A percentile compares a stretch with the other conserved stretches of the same genome.
These are phyloP conservation scores for Delichon dasypus DNA, from an alignment of 2,797 vertebrate species.

Conservation along the genomic window DNA sequence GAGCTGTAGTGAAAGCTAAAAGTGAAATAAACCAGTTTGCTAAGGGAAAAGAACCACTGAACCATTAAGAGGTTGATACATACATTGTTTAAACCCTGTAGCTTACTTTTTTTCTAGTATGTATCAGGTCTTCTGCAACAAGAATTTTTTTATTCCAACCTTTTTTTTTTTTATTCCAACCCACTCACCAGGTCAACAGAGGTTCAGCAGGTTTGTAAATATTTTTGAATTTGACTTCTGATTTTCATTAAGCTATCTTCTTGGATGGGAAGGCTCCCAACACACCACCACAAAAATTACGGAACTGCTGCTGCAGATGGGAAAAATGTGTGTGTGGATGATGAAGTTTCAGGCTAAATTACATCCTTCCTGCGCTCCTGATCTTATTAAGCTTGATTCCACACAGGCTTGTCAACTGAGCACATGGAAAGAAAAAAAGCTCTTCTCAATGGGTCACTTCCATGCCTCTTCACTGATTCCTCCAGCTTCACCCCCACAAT, in stretches of 20 bases:
- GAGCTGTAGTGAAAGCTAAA: neutral
- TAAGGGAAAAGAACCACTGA: neutral
- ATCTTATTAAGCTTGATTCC: conserved; percentile 3
- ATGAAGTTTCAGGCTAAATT: conserved; percentile 2
- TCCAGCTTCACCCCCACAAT: neutral
- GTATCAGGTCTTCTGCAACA: neutral
- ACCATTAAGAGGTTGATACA: neutral
- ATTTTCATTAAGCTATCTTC: neutral
- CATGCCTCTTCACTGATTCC: neutral
- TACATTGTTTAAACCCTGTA: neutral
- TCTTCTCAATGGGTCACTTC: neutral
- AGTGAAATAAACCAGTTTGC: neutral
- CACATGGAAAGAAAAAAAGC: neutral
- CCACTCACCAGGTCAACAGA: neutral
- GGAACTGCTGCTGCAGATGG: neutral
- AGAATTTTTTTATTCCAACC: neutral
- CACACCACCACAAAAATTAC: neutral
- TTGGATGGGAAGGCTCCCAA: neutral
- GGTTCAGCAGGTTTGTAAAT: neutral
- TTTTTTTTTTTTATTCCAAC: neutral
- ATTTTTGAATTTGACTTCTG: neutral
- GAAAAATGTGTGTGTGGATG: neutral
- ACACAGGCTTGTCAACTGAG: neutral
- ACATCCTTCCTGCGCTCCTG: neutral
- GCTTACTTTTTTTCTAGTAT: neutral